phyloP scores from a whole-genome alignment of 1,140 invertebrate genomes.

The Ceratosolen fusciceps region DNA sequence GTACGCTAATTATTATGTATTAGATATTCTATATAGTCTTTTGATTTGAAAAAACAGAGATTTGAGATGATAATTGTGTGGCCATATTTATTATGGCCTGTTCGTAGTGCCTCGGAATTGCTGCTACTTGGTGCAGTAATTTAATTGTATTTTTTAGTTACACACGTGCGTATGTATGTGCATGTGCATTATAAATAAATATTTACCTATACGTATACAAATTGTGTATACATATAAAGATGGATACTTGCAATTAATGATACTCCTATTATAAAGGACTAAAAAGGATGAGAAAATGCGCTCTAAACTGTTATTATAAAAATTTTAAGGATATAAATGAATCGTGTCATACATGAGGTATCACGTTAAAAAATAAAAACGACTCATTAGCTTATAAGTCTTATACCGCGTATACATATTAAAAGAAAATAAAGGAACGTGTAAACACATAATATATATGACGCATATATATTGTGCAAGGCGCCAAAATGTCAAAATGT shows the following conservation, averaged over 20 bases:
- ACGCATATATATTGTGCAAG: conserved; percentile 44
- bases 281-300: conserved; percentile 50
- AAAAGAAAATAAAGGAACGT: conserved; percentile 46
- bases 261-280: conserved; percentile 66
- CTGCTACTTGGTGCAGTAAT: conserved; percentile 70
- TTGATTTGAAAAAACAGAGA: conserved; percentile 67
- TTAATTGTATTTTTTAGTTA: conserved; percentile 66
- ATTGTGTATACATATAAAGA: conserved; percentile 66
- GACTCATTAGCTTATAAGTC: conserved; percentile 66
- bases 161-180: conserved; percentile 42
- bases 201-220: conserved; percentile 50
- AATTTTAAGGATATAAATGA: conserved; percentile 46
- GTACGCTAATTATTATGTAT: conserved; percentile 62
- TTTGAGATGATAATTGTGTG: conserved; percentile 69
- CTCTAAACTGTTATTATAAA: conserved; percentile 33
- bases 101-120: conserved; percentile 73
- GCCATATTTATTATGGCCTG: conserved; percentile 71
- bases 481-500: conserved; percentile 55
- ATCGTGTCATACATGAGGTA: conserved; percentile 63
- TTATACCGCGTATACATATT: conserved; percentile 48
- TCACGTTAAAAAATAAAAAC: conserved; percentile 61
- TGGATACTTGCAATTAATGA: conserved; percentile 67
- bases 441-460: conserved; percentile 56
- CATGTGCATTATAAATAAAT: conserved; percentile 51
- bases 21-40: conserved; percentile 68